Evolutionary conservation across 2,797 vertebrate genomes (phyloP), one percentile per base, ranked within the genome.

Genomic region (Hoplostethus mediterraneus): DNA sequence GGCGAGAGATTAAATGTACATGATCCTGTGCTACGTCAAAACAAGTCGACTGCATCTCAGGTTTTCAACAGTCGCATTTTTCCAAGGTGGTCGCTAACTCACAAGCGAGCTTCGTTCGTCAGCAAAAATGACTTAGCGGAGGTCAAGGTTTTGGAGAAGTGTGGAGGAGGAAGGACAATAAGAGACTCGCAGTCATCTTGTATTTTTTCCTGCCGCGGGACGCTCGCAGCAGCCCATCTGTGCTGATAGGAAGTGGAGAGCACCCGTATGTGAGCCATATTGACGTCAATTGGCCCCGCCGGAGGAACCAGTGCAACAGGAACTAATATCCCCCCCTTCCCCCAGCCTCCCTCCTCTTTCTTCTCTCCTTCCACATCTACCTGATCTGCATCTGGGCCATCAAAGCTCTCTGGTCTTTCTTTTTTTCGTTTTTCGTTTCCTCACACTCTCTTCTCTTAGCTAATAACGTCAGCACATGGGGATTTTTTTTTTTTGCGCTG

Each of bases 251-350:
- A 95, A 94, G 91, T 65, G 28, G 72, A 88, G 79, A 81, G 82
- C 80, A 73, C 61, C 80, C 75, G 65, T 82, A 80, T 89, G 89
- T 87, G 84, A 83, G 78, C 91, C 80, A 33, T 42, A 53, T 63
- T 93, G 94, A 95, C 93, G 92, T 96, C 94, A 95, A 88, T 67
- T 63, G 69, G 51, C 75, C 74, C 74, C 21, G 21, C 74, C 84
- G 87, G 91, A 90, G 83, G 83, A 92, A 93, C 89, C 89, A 72
- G 70, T 86, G 80, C 90, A 92, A 90, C 93, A 91, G 91, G 25
- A 89, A 94, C 90, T 69, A 85, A 86, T 90, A 79, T 79, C 86
- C 54, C 75, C 75, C 80, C 59, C 33, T 2, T 25, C 52, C 36
- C 13, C n/a, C 53, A 51, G 59, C 52, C 63, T 71, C 72, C 76